Evolutionary conservation across 2,888 invertebrate species (phyloP), one percentile per base, ranked within the genome.

Genomic region (Amiota mariae): DNA sequence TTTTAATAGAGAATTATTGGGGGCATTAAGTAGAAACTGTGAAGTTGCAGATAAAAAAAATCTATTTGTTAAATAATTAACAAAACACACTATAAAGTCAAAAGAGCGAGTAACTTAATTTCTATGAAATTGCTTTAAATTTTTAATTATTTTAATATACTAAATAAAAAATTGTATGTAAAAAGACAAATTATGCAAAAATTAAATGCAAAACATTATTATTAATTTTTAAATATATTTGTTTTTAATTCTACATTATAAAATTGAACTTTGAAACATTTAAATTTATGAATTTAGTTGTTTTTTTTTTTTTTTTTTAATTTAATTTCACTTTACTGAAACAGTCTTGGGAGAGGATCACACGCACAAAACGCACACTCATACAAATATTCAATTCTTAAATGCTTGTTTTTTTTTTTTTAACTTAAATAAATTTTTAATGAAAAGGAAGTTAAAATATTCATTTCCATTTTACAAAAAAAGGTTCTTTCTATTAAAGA

Each of bases 341-440:
- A 79, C 81, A 81, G 81, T 81, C 81, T 81, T 81, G 74, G 77
- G 77, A 71, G 46, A 46, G 66, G 48, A 18, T 46, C 46, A 66
- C 13, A 24, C 13, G 18, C 64, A 64, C 64, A 64, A 71, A 64
- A 78, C 77, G 73, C 59, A 20, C 18, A 9, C 59, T 59, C 13
- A n/a, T 51, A n/a, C n/a, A n/a, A n/a, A 51, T 51, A n/a, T 51
- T n/a, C n/a, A n/a, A 51, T 51, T 51, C 13, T 51, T 51, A 51
- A 51, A n/a, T 51, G n/a, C 2, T 11, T 51, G 8, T 51, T 51
- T 51, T 51, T 4, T 3, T 3, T 51, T 51, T 51, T 4, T 4
- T 51, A 36, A 2, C 6, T 2, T 36, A 36, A 36, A 36, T 36
- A 36, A 36, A 36, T 36, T 24, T 2, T 24, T 36, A 36, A 36